Percentiles rank a stretch among this genome's conserved stretches.
Conservation (phyloP, 92 coral and sea anemone genomes). For the Scolanthus callimorphus region DNA sequence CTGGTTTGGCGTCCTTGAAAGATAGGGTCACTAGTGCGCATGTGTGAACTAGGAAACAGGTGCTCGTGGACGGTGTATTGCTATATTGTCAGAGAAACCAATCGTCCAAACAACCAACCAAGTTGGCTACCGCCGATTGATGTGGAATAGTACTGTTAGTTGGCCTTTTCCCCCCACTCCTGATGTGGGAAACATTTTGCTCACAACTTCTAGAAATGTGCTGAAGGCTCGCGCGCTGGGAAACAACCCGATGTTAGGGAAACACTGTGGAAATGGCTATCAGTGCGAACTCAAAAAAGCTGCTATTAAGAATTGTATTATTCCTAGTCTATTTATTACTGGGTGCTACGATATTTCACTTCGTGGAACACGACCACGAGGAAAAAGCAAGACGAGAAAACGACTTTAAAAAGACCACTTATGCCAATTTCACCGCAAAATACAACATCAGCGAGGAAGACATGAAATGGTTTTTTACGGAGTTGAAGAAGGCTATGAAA, state of each 20-base stretch:
- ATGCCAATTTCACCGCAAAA: conserved; percentile 47
- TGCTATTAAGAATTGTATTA: conserved; percentile 75
- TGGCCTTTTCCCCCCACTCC: conserved; percentile 4
- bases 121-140: conserved; percentile 25
- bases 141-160: conserved; percentile 7
- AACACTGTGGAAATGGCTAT: conserved; percentile 80
- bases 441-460: conserved; percentile 60
- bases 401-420: conserved; percentile 34
- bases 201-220: neutral
- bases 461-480: conserved; percentile 54
- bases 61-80: conserved; percentile 51
- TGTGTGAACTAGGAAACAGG: conserved; percentile 49
- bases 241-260: neutral
- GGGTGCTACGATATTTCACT: conserved; percentile 87
- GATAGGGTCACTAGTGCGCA: conserved; percentile 13
- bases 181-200: neutral
- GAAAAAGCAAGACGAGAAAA: conserved; percentile 7
- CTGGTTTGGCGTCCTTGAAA: too few species aligned
- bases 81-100: conserved; percentile 81
- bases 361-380: conserved; percentile 63
- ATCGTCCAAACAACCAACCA: conserved; percentile 64
- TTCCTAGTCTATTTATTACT: conserved; percentile 85
- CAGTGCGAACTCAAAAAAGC: conserved; percentile 83
- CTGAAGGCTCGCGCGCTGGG: too few species aligned
- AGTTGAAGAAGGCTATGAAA: conserved; percentile 64